These are phyloP conservation scores for Odontomachus brunneus DNA, from an alignment of 1,140 invertebrate species.

Conservation along the genomic window DNA sequence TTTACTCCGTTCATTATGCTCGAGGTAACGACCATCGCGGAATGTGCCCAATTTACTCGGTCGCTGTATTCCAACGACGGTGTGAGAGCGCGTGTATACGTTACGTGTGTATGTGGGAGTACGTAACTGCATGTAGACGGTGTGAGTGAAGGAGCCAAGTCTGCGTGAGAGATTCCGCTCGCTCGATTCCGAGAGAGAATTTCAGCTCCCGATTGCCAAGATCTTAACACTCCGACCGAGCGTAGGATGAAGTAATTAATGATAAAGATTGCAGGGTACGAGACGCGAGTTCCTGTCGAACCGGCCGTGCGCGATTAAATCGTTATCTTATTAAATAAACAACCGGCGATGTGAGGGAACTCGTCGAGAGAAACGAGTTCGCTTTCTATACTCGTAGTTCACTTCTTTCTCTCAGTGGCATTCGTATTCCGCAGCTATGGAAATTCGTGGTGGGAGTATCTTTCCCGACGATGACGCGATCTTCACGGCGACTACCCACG, in stretches of 20 bases:
- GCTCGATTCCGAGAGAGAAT: neutral
- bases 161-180: slow-evolving; percentile 11
- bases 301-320: neutral
- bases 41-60: slow-evolving; percentile 48
- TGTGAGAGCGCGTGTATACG: neutral
- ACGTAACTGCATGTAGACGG: neutral
- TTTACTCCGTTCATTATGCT: slow-evolving; percentile 46
- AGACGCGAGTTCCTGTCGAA: slow-evolving; percentile 5
- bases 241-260: slow-evolving; percentile 27
- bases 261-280: slow-evolving; percentile 6
- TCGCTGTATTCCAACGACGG: slow-evolving; percentile 22
- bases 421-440: too few relatives aligned
- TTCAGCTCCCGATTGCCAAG: slow-evolving; percentile 1
- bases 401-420: neutral
- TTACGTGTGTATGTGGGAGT: neutral
- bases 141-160: neutral
- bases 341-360: neutral
- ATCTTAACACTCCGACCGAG: neutral
- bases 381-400: neutral
- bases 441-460: too few relatives aligned
- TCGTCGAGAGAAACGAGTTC: neutral
- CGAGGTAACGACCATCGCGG: slow-evolving; percentile 35
- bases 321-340: neutral
- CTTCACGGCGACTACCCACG: neutral
- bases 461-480: neutral